Evolutionary conservation across 2,888 invertebrate genomes (phyloP).

Genomic region (Macrophya annulata): DNA sequence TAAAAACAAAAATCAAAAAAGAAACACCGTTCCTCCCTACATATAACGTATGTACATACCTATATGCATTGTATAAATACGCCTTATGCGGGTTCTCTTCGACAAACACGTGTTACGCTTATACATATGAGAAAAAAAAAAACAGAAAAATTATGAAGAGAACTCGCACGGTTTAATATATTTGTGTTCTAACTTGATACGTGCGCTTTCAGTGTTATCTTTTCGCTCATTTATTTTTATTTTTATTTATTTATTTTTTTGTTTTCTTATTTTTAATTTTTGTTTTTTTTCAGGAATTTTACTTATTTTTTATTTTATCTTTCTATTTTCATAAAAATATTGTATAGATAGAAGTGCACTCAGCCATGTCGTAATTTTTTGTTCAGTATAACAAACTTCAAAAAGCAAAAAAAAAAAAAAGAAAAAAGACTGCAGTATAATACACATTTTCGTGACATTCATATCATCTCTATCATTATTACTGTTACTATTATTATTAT

Average conservation of each 20-base stretch:
- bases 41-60: too few species aligned
- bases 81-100: constrained; percentile 41
- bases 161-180: constrained; percentile 8
- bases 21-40: constrained; percentile 56
- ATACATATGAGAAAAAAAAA: background rate
- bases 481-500: constrained; percentile 67
- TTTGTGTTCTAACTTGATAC: constrained; percentile 57
- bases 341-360: constrained; percentile 20
- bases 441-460: constrained; percentile 67
- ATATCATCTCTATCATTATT: constrained; percentile 61
- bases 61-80: constrained; percentile 27
- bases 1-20: background rate
- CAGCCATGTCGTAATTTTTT: constrained; percentile 40
- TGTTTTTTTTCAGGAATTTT: background rate
- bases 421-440: constrained; percentile 56
- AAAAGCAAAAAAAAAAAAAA: constrained; percentile 1
- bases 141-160: background rate
- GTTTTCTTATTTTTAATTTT: background rate
- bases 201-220: constrained; percentile 56
- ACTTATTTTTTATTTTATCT: background rate
- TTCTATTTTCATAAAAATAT: background rate
- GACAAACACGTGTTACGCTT: background rate
- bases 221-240: constrained; percentile 24
- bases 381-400: constrained; percentile 55
- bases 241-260: background rate